Conservation (phyloP, 2,113 vertebrate genomes). For the Nesoenas mayeri region DNA sequence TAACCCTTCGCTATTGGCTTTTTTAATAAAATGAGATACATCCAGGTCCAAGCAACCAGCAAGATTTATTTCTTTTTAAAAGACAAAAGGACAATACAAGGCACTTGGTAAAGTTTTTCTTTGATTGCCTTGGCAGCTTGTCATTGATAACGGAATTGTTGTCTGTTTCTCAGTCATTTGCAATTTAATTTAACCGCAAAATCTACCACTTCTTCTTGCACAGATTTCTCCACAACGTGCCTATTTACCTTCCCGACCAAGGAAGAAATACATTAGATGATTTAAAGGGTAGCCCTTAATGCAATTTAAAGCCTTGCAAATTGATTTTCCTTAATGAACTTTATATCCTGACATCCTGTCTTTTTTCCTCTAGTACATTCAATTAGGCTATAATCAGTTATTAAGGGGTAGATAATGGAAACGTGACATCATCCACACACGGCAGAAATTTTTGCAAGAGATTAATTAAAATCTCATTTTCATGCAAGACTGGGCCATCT, state of each 20-base stretch:
- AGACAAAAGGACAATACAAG: not conserved
- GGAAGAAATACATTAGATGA: slow-evolving; percentile 38
- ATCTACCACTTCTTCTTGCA: slow-evolving; percentile 25
- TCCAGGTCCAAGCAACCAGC: not conserved
- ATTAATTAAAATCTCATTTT: slow-evolving; percentile 70
- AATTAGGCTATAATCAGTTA: slow-evolving; percentile 52
- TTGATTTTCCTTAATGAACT: slow-evolving; percentile 69
- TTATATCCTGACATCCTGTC: slow-evolving; percentile 65
- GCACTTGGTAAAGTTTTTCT: slow-evolving; percentile 14
- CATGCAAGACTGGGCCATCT: slow-evolving; percentile 15
- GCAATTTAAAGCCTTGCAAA: slow-evolving; percentile 61
- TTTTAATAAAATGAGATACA: not conserved
- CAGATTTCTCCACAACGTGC: slow-evolving; percentile 36
- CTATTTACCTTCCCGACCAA: slow-evolving; percentile 51
- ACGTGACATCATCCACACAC: slow-evolving; percentile 52
- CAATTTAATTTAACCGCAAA: slow-evolving; percentile 45
- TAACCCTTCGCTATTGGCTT: not conserved
- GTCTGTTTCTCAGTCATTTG: slow-evolving; percentile 55
- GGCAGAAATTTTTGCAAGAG: slow-evolving; percentile 21
- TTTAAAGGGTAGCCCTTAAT: slow-evolving; percentile 62
- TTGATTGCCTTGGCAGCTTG: slow-evolving; percentile 17
- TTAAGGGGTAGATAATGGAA: slow-evolving; percentile 62
- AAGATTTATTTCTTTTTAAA: slow-evolving; percentile 29
- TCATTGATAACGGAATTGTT: slow-evolving; percentile 51
- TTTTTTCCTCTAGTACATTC: slow-evolving; percentile 42